Evolutionary conservation across 2,797 vertebrate genomes (phyloP).

Genomic region (Phalanger gymnotis): DNA sequence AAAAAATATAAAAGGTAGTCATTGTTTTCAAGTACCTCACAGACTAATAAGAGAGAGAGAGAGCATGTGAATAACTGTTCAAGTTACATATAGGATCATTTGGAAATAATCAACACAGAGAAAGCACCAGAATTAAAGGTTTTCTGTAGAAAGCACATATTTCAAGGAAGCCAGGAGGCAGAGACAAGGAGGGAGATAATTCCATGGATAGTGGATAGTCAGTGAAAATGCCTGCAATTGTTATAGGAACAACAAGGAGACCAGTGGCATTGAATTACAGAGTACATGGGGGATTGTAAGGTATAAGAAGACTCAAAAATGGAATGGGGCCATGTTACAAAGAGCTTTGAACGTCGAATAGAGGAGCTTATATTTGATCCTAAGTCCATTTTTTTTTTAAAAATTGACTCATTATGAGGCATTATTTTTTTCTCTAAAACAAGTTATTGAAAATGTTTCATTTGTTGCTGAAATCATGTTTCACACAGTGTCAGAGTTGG

Average conservation of each 20-base stretch:
- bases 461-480: background rate
- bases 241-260: background rate
- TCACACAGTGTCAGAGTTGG: background rate
- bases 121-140: background rate
- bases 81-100: background rate
- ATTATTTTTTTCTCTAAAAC: background rate
- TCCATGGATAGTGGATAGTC: background rate
- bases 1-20: background rate
- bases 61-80: background rate
- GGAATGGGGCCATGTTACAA: background rate
- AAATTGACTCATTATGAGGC: background rate
- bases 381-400: background rate
- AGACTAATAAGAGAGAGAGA: background rate
- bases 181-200: background rate
- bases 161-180: background rate
- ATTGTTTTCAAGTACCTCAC: background rate
- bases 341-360: background rate
- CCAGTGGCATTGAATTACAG: background rate
- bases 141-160: background rate
- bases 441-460: background rate
- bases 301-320: background rate
- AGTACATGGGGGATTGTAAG: background rate
- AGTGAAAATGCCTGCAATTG: background rate
- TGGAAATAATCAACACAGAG: background rate
- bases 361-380: background rate